Evolutionary conservation across 2,797 vertebrate species (phyloP).

Genomic region (Thamnophis elegans): DNA sequence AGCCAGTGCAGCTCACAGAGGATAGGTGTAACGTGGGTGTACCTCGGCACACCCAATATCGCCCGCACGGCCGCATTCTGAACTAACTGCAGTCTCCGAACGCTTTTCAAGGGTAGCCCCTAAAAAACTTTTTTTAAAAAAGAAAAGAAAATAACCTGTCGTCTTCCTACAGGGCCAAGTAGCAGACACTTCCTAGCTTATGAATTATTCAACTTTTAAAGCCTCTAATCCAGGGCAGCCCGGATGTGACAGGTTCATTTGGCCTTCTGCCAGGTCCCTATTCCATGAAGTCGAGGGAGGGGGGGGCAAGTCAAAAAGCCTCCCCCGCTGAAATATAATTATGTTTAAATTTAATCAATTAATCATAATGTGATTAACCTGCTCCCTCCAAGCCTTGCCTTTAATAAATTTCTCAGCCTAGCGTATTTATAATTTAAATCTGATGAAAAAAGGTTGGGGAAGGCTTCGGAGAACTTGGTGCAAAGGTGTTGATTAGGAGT

Average conservation of each 20-base stretch:
- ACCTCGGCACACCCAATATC: too few species aligned
- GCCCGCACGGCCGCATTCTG: too few species aligned
- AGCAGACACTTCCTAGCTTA: not conserved
- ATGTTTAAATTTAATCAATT: not conserved
- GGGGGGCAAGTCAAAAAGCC: not conserved
- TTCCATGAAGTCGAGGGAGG: not conserved
- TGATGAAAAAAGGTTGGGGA: not conserved
- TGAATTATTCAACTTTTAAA: not conserved
- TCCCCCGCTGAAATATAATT: not conserved
- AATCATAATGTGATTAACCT: not conserved
- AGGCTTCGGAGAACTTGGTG: not conserved
- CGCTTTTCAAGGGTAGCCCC: too few species aligned
- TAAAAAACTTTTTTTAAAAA: too few species aligned
- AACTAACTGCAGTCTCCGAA: too few species aligned
- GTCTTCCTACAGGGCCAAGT: not conserved
- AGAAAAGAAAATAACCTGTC: not conserved
- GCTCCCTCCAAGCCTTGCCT: not conserved
- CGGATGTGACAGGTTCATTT: not conserved
- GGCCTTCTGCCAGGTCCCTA: not conserved
- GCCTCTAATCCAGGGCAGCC: not conserved
- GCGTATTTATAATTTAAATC: not conserved
- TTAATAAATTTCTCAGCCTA: not conserved
- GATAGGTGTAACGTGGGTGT: too few species aligned
- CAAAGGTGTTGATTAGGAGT: not conserved
- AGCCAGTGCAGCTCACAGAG: too few species aligned